Evolutionary conservation across 2,797 vertebrate species (phyloP).

Genomic region (Sylvilagus floridanus): DNA sequence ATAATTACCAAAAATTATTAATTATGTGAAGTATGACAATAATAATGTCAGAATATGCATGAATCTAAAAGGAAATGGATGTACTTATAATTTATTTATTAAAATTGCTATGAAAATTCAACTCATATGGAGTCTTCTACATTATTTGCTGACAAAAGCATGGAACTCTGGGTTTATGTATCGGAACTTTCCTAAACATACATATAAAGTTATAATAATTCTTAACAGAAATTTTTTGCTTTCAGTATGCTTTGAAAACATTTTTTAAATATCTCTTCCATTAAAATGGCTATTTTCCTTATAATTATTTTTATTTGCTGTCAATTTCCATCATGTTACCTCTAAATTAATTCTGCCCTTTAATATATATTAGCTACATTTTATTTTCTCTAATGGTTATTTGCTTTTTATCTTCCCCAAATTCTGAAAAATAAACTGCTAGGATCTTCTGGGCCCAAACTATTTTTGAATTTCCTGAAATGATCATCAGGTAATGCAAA

Average conservation of each 20-base stretch:
- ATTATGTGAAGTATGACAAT: background rate
- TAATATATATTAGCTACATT: background rate
- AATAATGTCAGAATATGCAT: conserved; percentile 21
- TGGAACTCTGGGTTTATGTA: background rate
- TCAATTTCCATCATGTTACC: background rate
- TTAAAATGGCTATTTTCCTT: background rate
- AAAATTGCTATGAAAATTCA: background rate
- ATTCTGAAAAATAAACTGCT: background rate
- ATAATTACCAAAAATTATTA: background rate
- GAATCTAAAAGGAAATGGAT: background rate
- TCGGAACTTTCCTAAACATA: background rate
- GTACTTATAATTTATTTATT: background rate
- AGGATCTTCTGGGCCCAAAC: background rate
- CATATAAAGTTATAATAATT: background rate
- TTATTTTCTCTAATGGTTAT: background rate
- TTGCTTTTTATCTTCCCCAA: background rate
- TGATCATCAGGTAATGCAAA: background rate
- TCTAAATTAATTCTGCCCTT: background rate
- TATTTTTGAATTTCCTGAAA: background rate
- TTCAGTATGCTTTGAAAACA: background rate
- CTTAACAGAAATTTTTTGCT: background rate
- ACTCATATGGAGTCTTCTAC: too few relatives aligned
- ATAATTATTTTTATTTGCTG: background rate
- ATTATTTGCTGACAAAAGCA: too few relatives aligned
- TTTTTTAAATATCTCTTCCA: background rate